A percentile compares a stretch with the other conserved stretches of the same genome.
phyloP scores from a whole-genome alignment of 1,140 invertebrate genomes.

The Cydia pomonella region DNA sequence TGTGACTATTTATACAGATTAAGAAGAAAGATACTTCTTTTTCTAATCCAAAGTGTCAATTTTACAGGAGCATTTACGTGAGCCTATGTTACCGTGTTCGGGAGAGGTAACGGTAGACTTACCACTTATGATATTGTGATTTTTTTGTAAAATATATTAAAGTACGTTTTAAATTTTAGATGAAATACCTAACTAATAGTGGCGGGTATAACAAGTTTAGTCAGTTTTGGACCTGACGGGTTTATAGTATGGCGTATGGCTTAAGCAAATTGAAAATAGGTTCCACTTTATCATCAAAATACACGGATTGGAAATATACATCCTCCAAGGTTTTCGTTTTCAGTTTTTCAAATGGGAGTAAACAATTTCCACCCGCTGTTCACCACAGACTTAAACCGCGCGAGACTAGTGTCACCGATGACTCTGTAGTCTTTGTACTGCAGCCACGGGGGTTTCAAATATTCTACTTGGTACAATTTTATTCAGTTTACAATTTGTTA shows the following conservation, averaged over 20 bases:
- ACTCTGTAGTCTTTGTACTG: neutral
- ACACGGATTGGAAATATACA: neutral
- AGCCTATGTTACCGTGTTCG: conserved; percentile 17
- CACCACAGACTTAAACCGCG: neutral
- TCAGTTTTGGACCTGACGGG: no score
- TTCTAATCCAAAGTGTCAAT: conserved; percentile 28
- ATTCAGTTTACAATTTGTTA: no score
- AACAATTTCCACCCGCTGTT: neutral
- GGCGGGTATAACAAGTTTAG: neutral
- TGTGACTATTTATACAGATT: neutral
- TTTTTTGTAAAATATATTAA: neutral
- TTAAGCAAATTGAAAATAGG: no score
- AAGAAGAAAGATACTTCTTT: conserved; percentile 6
- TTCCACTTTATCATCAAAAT: neutral
- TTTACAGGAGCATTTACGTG: conserved; percentile 24
- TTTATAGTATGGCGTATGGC: no score
- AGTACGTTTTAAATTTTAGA: neutral
- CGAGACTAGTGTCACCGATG: neutral
- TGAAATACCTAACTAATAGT: neutral
- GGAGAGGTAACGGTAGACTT: conserved; percentile 28
- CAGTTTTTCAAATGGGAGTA: conserved; percentile 29
- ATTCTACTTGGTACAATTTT: no score
- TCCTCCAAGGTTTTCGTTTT: neutral
- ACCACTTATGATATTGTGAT: neutral
- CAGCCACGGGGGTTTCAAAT: no score